Percentiles rank a stretch among this genome's conserved stretches.
These are phyloP conservation scores for Falco naumanni DNA, from an alignment of 2,797 vertebrate species.

Conservation along the genomic window DNA sequence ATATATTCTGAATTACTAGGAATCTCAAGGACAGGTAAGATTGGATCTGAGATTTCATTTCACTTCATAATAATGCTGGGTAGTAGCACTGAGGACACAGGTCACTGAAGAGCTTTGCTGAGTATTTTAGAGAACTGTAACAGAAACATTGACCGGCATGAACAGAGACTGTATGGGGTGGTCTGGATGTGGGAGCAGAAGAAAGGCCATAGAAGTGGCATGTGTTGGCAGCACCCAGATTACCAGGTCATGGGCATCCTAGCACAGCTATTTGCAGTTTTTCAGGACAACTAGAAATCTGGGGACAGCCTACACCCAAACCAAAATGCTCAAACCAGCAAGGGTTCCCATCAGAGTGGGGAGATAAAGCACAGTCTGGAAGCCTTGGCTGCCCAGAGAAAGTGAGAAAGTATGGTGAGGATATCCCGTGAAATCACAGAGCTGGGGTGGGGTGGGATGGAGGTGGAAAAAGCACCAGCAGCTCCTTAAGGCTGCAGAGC, in stretches of 20 bases:
- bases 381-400: not conserved
- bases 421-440: not conserved
- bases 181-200: not conserved
- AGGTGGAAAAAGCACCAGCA: not conserved
- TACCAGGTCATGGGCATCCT: not conserved
- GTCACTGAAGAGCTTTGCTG: not conserved
- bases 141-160: not conserved
- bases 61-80: not conserved
- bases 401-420: not conserved
- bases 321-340: not conserved
- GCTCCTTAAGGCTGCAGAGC: not conserved
- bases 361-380: not conserved
- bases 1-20: not conserved
- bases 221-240: not conserved
- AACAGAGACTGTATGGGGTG: not conserved
- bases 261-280: not conserved
- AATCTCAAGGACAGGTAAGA: not conserved
- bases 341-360: not conserved
- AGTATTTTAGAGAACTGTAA: not conserved
- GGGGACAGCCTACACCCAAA: not conserved
- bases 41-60: not conserved
- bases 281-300: not conserved
- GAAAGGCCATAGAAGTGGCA: accelerated
- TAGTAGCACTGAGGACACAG: not conserved
- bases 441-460: not conserved